Conservation (phyloP, 2,113 vertebrate genomes). For the Nycticebus coucang region DNA sequence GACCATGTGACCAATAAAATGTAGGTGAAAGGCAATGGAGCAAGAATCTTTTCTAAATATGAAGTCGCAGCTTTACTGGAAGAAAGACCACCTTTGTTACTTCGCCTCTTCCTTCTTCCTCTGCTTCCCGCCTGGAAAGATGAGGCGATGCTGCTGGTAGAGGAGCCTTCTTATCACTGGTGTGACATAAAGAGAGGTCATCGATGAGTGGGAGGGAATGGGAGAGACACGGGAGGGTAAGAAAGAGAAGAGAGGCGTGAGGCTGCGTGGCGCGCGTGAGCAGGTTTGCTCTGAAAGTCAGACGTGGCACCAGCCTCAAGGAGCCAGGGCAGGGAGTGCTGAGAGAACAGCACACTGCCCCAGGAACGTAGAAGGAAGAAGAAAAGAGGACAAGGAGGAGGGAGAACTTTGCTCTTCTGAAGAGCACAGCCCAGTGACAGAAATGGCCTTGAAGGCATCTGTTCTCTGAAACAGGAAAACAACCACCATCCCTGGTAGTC, state of each 20-base stretch:
- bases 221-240: not conserved
- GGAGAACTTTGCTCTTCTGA: not conserved
- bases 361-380: not conserved
- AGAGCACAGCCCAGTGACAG: not conserved
- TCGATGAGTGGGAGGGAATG: not conserved
- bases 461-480: not conserved
- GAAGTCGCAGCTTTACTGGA: not conserved
- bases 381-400: not conserved
- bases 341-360: accelerated
- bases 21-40: not conserved
- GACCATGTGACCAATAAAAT: not conserved
- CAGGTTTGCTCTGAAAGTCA: not conserved
- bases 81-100: not conserved
- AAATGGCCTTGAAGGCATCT: not conserved
- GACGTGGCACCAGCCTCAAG: too few relatives aligned
- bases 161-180: not conserved
- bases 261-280: not conserved
- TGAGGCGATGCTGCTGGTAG: not conserved
- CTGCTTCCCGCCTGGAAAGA: not conserved
- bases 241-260: not conserved
- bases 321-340: not conserved
- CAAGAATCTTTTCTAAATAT: not conserved
- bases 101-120: not conserved
- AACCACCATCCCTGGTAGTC: not conserved
- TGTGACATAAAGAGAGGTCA: not conserved